These are phyloP conservation scores for Ceratina japonica DNA, from an alignment of 1,140 invertebrate species.

Conservation along the genomic window DNA sequence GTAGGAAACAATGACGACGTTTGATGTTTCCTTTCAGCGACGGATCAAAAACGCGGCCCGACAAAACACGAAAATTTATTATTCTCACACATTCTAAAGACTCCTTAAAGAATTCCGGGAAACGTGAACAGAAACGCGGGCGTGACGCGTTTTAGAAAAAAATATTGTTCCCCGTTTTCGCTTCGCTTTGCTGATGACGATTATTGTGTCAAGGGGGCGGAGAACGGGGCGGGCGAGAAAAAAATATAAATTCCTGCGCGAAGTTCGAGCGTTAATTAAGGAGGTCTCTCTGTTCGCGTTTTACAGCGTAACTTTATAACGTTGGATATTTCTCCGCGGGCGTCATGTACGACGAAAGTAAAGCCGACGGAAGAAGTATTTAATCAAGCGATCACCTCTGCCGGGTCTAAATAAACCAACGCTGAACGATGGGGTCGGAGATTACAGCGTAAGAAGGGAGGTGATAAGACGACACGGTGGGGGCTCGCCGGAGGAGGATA, in stretches of 20 bases:
- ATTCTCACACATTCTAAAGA: constrained; percentile 11
- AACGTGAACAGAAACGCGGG: not conserved
- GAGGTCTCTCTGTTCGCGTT: constrained; percentile 43
- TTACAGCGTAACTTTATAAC: constrained; percentile 48
- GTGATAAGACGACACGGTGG: constrained; percentile 64
- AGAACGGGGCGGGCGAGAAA: no score
- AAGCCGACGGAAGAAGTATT: constrained; percentile 65
- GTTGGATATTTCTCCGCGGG: constrained; percentile 46
- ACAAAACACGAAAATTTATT: not conserved
- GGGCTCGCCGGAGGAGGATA: constrained; percentile 38
- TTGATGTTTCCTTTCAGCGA: not conserved
- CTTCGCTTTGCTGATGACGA: not conserved
- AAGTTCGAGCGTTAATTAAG: constrained; percentile 46
- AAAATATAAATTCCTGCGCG: constrained; percentile 28
- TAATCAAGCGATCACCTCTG: constrained; percentile 72
- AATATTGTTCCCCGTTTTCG: not conserved
- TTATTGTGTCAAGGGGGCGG: not conserved
- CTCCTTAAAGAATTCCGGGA: not conserved
- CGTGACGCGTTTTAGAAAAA: not conserved
- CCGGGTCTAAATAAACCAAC: constrained; percentile 69
- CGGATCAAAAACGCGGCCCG: constrained; percentile 2
- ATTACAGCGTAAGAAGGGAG: constrained; percentile 62
- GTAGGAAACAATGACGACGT: not conserved
- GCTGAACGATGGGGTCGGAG: constrained; percentile 69
- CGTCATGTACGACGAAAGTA: constrained; percentile 32